These are phyloP conservation scores for Pseudorhiza aurosa DNA, from an alignment of 30 jellyfish, hydroid and myxozoan species.

Conservation along the genomic window DNA sequence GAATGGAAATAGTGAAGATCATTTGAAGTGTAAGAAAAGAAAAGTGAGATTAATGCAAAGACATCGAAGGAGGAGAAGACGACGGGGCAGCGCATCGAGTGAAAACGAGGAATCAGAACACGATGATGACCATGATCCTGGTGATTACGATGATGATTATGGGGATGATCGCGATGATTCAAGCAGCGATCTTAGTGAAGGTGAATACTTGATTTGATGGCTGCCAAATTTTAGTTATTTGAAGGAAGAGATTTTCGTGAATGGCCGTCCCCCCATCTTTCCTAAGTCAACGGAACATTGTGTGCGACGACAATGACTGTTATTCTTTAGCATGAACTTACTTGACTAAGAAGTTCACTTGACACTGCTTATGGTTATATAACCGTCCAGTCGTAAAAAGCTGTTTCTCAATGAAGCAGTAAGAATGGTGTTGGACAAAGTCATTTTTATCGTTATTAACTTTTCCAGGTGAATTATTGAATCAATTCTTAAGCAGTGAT, in stretches of 20 bases:
- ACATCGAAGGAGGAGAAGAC: constrained; percentile 70
- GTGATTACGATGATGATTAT: too few species aligned
- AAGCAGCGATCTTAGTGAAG: constrained; percentile 88
- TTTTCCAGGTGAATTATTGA: not conserved
- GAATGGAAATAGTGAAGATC: constrained; percentile 17
- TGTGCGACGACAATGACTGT: too few species aligned
- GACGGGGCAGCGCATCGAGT: constrained; percentile 32
- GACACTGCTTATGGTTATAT: too few species aligned
- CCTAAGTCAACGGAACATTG: too few species aligned
- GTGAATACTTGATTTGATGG: too few species aligned
- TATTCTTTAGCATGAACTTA: too few species aligned
- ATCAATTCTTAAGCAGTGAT: constrained; percentile 6
- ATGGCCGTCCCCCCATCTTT: too few species aligned
- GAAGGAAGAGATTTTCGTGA: too few species aligned
- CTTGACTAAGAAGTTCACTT: too few species aligned
- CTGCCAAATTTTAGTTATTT: too few species aligned
- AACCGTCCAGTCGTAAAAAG: too few species aligned
- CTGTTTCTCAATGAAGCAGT: too few species aligned
- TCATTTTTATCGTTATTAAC: not conserved
- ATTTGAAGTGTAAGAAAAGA: constrained; percentile 30
- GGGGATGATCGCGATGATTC: constrained; percentile 49
- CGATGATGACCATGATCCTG: constrained; percentile 7
- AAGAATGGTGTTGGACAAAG: not conserved
- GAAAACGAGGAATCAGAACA: constrained; percentile 33
- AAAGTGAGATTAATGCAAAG: constrained; percentile 27